phyloP scores from a whole-genome alignment of 2,888 invertebrate species.

The Limnephilus rhombicus region DNA sequence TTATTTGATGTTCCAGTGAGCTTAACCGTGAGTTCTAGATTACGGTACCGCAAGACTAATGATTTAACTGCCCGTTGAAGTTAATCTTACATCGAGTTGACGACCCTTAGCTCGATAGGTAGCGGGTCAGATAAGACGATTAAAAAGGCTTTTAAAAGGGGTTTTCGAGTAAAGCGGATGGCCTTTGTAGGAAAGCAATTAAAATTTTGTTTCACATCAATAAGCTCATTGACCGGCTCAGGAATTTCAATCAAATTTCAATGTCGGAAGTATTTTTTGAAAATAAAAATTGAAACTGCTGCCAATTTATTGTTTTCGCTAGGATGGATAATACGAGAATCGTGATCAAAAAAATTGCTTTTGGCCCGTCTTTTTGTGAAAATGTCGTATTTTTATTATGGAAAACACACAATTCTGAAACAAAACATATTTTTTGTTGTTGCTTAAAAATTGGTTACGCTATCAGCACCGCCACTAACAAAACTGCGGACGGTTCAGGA shows the following conservation, averaged over 20 bases:
- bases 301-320: not conserved
- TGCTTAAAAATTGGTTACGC: too few relatives aligned
- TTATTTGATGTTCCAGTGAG: not conserved
- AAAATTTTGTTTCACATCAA: constrained; percentile 22
- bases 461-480: too few relatives aligned
- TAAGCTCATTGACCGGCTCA: constrained; percentile 9
- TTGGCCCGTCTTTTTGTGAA: not conserved
- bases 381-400: not conserved
- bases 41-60: not conserved
- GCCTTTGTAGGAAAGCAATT: constrained; percentile 29
- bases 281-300: not conserved
- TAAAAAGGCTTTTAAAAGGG: constrained; percentile 24
- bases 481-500: too few relatives aligned
- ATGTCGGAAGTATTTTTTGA: not conserved
- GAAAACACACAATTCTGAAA: not conserved
- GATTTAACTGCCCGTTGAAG: constrained; percentile 11
- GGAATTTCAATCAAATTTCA: constrained; percentile 11
- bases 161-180: constrained; percentile 11
- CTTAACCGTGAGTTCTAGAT: not conserved
- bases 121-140: constrained; percentile 21
- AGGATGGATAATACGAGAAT: not conserved
- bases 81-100: not conserved
- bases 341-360: not conserved
- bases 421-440: too few relatives aligned
- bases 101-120: constrained; percentile 1